Conservation (phyloP, 2,888 invertebrate species). For the Epinotia bilunana region DNA sequence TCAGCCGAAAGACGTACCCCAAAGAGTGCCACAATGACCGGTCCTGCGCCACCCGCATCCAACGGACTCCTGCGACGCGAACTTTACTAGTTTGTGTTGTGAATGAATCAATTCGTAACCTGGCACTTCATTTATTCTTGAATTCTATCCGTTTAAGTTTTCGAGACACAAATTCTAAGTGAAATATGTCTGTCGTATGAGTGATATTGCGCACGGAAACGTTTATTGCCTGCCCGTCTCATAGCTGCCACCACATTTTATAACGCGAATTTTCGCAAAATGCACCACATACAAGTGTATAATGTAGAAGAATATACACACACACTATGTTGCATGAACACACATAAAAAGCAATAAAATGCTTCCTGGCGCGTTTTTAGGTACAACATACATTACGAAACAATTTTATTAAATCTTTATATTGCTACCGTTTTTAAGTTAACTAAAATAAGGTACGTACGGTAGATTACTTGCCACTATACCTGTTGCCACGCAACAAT, state of each 20-base stretch:
- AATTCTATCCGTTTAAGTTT: constrained; percentile 25
- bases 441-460: too few species aligned
- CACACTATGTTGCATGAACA: background rate
- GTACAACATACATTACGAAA: background rate
- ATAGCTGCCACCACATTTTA: constrained; percentile 50
- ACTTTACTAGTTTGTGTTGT: background rate
- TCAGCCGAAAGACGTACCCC: too few species aligned
- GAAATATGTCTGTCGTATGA: constrained; percentile 41
- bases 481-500: too few species aligned
- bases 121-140: background rate
- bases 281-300: background rate
- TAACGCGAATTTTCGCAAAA: constrained; percentile 44
- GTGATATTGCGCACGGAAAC: constrained; percentile 45
- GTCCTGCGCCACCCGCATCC: too few species aligned
- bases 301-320: background rate
- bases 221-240: constrained; percentile 49
- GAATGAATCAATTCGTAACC: background rate
- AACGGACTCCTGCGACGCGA: too few species aligned
- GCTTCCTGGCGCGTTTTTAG: background rate
- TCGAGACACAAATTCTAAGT: constrained; percentile 39
- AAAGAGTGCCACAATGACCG: too few species aligned
- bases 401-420: constrained; percentile 50
- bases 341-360: background rate
- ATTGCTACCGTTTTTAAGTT: background rate
- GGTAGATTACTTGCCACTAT: too few species aligned